Conservation (phyloP, 2,797 vertebrate species). For the Peromyscus nudipes region DNA sequence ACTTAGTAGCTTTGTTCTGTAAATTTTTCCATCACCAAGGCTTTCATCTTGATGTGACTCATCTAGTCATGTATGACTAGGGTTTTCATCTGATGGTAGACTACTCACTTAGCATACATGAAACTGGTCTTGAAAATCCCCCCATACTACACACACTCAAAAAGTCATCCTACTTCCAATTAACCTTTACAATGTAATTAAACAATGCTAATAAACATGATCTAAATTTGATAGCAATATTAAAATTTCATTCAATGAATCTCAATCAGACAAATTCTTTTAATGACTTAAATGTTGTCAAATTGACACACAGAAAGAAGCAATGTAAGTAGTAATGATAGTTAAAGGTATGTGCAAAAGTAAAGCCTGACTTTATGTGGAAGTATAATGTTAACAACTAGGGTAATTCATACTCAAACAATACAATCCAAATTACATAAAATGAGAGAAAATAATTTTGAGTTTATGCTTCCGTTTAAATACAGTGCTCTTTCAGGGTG, state of each 20-base stretch:
- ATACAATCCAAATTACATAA: not conserved
- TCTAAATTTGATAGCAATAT: conserved; percentile 75
- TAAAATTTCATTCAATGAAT: conserved; percentile 72
- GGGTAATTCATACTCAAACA: not conserved
- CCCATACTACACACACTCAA: not conserved
- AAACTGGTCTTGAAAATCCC: too few relatives aligned
- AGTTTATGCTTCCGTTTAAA: not conserved
- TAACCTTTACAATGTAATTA: conserved; percentile 62
- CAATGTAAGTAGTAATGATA: not conserved
- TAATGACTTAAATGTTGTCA: conserved; percentile 63
- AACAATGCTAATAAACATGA: conserved; percentile 61
- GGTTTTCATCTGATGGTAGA: not conserved
- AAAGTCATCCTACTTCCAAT: conserved; percentile 75
- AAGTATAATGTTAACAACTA: not conserved
- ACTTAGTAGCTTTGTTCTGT: conserved; percentile 64
- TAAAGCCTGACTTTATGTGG: not conserved
- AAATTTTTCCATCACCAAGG: conserved; percentile 77
- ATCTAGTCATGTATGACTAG: not conserved
- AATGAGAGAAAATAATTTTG: not conserved
- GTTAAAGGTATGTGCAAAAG: conserved; percentile 66
- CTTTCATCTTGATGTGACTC: conserved; percentile 74
- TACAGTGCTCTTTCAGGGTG: not conserved
- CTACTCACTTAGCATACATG: too few relatives aligned
- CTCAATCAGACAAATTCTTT: conserved; percentile 75
- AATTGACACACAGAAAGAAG: not conserved